Conservation (phyloP, 2,888 invertebrate genomes). For the Pseudococcus jackbeardsleyi region DNA sequence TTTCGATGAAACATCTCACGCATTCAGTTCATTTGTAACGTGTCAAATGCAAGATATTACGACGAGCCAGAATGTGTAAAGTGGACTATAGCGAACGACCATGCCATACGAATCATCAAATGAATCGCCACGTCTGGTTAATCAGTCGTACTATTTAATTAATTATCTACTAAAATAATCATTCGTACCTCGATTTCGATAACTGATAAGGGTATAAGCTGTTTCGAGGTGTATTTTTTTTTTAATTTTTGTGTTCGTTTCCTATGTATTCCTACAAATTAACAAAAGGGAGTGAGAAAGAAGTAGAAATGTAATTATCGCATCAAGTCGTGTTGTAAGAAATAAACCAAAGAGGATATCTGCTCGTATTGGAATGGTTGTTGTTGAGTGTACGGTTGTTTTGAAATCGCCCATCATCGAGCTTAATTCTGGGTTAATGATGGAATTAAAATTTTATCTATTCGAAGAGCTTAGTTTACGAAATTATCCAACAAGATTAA, state of each 20-base stretch:
- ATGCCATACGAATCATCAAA: no score
- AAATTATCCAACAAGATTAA: neutral
- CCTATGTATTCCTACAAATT: neutral
- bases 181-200: neutral
- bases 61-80: no score
- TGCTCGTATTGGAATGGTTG: no score
- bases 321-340: neutral
- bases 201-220: slow-evolving; percentile 1
- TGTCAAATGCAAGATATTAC: neutral
- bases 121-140: neutral
- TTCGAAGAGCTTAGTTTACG: neutral
- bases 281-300: neutral
- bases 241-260: slow-evolving; percentile 9
- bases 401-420: neutral
- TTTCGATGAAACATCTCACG: neutral
- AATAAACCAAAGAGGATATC: neutral
- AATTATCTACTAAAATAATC: neutral
- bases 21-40: neutral
- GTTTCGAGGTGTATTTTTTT: neutral
- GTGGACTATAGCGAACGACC: no score
- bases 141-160: neutral
- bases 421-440: neutral
- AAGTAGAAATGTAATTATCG: neutral
- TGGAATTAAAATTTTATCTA: neutral
- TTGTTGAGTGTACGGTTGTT: neutral